Conservation (phyloP, 1,140 invertebrate genomes). For the Zaprionus africanus region DNA sequence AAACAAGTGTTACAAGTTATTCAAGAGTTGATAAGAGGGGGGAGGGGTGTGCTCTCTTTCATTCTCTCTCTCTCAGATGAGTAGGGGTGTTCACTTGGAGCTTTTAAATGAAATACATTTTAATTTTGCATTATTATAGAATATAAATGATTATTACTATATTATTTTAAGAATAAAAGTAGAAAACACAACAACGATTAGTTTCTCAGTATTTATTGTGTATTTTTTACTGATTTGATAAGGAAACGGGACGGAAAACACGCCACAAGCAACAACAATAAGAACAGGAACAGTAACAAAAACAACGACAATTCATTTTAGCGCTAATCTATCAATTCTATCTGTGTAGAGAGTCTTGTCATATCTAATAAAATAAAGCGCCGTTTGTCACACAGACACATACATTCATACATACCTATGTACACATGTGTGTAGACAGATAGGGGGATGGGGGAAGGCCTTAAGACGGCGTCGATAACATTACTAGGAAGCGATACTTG, state of each 20-base stretch:
- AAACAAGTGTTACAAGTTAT: not conserved
- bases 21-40: not conserved
- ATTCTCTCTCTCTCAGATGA: not conserved
- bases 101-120: no score
- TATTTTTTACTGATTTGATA: not conserved
- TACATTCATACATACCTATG: not conserved
- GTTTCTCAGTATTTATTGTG: not conserved
- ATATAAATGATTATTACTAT: no score
- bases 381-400: not conserved
- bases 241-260: not conserved
- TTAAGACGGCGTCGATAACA: not conserved
- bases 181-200: no score
- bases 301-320: not conserved
- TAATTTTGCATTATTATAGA: no score
- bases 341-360: not conserved
- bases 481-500: not conserved
- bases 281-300: not conserved
- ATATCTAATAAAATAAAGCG: slow-evolving; percentile 2
- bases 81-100: no score
- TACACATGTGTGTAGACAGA: not conserved
- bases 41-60: not conserved
- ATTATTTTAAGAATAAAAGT: no score
- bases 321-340: not conserved
- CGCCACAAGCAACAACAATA: not conserved
- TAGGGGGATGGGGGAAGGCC: not conserved